Base-by-base conservation (phyloP, 2,113 vertebrate species). In the Lonchura striata region DNA sequence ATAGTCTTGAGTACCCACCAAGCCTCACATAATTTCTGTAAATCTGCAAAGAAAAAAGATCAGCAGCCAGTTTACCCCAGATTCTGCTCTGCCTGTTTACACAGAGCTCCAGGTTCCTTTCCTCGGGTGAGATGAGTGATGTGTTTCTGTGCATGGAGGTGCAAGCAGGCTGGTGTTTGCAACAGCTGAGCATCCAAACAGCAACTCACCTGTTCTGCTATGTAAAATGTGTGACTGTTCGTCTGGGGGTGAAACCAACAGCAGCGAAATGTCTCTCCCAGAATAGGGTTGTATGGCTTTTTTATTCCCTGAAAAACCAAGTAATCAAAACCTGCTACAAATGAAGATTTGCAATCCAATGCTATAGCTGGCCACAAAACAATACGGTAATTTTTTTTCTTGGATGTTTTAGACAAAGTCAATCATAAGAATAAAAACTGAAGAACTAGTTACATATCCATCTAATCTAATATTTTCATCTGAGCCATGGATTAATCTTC, bases 211-310 rank as follows among this genome's bases (percentile, higher is more conserved):
- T 99, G 99, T 91, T 99, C 99, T 6, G 99, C 98, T 47, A 99
- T 98, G 98, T 99, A 99, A 98, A 99, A 99, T 6, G 99, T 99
- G 82, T 98, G 99, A 97, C 99, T 99, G 97, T 99, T 91, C 1
- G 98, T 99, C 96, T 99, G 95, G n/a, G 99, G 99, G 94, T 99
- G 99, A 85, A 98, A 98, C 99, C 99, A 99, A 97, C 99, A 98
- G 97, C 99, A 99, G 96, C 99, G 99, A 97, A 99, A 99, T 1
- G 97, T 99, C 97, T 99, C 99, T 86, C 99, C 99, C 71, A 99
- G 97, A 91, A 99, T 98, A 35, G 99, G 99, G 95, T 99, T 99
- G 97, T 99, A 99, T 86, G 99, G 99, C 97, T 99, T 99, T 97
- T 99, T 99, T 95, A 99, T 98, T 71, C 99, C 99, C 99, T 99